Evolutionary conservation across 2,113 vertebrate species (phyloP), one percentile per base, ranked within the genome.

Genomic region (Brachionichthys hirsutus): DNA sequence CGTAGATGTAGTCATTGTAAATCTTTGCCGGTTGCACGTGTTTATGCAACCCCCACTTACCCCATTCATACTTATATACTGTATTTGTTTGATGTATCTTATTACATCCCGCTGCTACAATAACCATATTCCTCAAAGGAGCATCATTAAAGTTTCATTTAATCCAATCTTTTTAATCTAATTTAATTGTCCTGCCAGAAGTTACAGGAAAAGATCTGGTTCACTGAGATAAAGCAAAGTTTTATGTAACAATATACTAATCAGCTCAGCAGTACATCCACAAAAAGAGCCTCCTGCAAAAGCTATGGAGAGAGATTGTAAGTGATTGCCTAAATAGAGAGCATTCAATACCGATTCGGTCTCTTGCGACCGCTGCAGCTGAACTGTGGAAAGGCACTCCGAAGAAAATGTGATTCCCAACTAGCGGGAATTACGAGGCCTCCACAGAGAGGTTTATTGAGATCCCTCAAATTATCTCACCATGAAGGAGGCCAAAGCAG

Each of bases 201-300:
- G 24, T 58, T 67, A 13, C 11, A 46, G 66, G 62, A 56, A 80
- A 62, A 3, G 18, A 43, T 62, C 49, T 12, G 61, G 20, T 57
- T 35, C 57, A 46, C 60, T 19, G 36, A 69, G 49, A 65, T 63
- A 61, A 12, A 76, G 54, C 35, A 48, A 24, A 2, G 34, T 66
- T 67, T 78, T 70, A 57, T 78, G 72, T 63, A 82, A 80, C 48
- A 71, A 62, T 66, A 85, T 64, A 70, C 65, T 77, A 70, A 78
- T 82, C 71, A 50, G 41, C 57, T 59, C 52, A 66, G 43, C 63
- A 62, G 56, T 46, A 43, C 22, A 65, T 69, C 64, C 22, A 54
- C 17, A 69, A 12, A 42, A 54, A 30, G 76, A 30, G 24, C 24
- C 24, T 30, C 38, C 47, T 58, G 61, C 61, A 59, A 36, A 5